Percentiles rank a stretch among this genome's conserved stretches.
phyloP scores from a whole-genome alignment of 2,888 invertebrate genomes.

The Caradrina clavipalpis region DNA sequence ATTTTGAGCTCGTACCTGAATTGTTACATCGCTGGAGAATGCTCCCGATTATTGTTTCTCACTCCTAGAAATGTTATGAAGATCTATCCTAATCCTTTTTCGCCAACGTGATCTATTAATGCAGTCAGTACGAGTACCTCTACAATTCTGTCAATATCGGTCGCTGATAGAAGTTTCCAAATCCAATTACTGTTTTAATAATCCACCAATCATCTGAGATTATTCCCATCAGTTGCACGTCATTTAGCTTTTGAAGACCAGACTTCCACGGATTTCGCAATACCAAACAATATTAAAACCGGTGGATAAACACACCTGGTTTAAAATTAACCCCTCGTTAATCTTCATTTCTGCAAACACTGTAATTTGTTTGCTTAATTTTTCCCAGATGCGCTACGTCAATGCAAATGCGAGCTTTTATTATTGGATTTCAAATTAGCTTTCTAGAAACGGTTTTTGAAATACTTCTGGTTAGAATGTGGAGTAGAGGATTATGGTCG shows the following conservation, averaged over 20 bases:
- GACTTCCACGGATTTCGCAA: not conserved
- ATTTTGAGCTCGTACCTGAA: too few species aligned
- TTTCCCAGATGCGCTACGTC: conserved; percentile 14
- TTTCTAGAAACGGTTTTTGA: not conserved
- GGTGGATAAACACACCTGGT: conserved; percentile 3
- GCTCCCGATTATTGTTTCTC: too few species aligned
- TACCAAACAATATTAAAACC: not conserved
- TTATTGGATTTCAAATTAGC: conserved; percentile 4
- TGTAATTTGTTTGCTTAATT: conserved; percentile 12
- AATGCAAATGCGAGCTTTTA: not conserved
- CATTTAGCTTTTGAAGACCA: not conserved
- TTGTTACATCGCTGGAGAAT: too few species aligned
- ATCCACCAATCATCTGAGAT: not conserved
- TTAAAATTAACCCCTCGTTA: conserved; percentile 13
- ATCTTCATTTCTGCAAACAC: conserved; percentile 1
- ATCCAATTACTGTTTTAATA: not conserved
- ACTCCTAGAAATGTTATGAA: not conserved
- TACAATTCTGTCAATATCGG: too few species aligned
- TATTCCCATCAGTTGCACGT: not conserved
- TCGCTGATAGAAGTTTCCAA: not conserved
- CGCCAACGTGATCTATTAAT: too few species aligned
- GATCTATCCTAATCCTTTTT: too few species aligned
- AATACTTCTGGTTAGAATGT: not conserved
- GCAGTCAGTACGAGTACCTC: too few species aligned
- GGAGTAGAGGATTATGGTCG: not conserved